Conservation (phyloP, 1,140 invertebrate genomes). For the Diachasmimorpha longicaudata region DNA sequence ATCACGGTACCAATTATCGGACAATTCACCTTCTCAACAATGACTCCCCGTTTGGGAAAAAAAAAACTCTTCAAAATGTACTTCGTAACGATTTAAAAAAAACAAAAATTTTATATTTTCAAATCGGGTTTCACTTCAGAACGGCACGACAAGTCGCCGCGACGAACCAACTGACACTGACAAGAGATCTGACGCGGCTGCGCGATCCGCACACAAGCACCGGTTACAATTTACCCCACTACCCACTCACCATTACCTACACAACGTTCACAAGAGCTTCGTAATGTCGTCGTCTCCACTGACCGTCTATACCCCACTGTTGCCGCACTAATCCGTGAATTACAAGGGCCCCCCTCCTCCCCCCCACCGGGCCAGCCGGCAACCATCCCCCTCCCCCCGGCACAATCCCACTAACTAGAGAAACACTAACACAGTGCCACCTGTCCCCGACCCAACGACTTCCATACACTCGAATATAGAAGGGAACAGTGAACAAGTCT, state of each 20-base stretch:
- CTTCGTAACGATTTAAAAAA: not conserved
- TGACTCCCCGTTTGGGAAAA: no score
- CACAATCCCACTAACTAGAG: not conserved
- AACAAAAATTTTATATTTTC: not conserved
- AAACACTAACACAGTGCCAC: not conserved
- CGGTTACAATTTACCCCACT: slow-evolving; percentile 7
- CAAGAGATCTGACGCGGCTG: slow-evolving; percentile 27
- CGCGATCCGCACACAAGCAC: slow-evolving; percentile 23
- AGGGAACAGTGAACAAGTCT: not conserved
- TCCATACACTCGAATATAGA: not conserved
- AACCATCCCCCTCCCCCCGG: not conserved
- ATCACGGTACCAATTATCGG: not conserved
- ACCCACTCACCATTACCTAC: not conserved
- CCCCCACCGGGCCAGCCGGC: no score
- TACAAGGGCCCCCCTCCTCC: not conserved
- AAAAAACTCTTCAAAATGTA: not conserved
- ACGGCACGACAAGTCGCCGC: slow-evolving; percentile 34
- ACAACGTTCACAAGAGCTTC: not conserved
- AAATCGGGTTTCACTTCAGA: slow-evolving; percentile 16
- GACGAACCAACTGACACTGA: slow-evolving; percentile 45
- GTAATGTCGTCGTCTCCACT: not conserved
- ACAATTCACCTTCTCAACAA: not conserved
- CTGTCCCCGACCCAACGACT: not conserved
- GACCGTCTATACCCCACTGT: not conserved
- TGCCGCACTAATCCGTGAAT: not conserved